These are phyloP conservation scores for Vanessa cardui DNA, from an alignment of 2,888 invertebrate genomes.

Conservation along the genomic window DNA sequence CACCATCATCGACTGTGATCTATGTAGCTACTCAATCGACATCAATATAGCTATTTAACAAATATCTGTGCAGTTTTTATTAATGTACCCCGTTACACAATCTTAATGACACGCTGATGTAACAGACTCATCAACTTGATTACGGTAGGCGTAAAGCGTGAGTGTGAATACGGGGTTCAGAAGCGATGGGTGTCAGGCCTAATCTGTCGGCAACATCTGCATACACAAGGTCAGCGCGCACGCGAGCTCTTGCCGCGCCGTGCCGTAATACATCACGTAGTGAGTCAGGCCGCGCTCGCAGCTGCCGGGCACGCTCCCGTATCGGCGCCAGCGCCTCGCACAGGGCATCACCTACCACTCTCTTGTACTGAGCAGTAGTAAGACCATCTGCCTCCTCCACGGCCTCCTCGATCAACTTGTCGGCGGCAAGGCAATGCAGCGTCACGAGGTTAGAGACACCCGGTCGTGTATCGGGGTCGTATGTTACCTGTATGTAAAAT, in stretches of 20 bases:
- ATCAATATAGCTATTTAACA: background rate
- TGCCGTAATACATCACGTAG: conserved; percentile 78
- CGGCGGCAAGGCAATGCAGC: conserved; percentile 90
- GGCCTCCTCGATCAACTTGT: conserved; percentile 85
- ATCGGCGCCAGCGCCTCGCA: conserved; percentile 84
- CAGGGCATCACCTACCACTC: conserved; percentile 55
- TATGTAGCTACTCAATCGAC: background rate
- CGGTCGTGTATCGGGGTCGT: conserved; percentile 89
- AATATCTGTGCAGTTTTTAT: background rate
- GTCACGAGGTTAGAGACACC: conserved; percentile 95
- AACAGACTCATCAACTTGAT: background rate
- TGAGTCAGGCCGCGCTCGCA: conserved; percentile 82
- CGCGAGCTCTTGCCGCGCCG: conserved; percentile 85
- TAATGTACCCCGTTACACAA: background rate
- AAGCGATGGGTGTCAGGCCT: conserved; percentile 46
- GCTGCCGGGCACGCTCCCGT: conserved; percentile 85
- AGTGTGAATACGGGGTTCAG: conserved; percentile 17
- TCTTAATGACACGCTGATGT: background rate
- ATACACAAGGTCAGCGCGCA: conserved; percentile 85
- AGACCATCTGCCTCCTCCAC: conserved; percentile 85
- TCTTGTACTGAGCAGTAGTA: conserved; percentile 88
- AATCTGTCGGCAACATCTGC: conserved; percentile 76
- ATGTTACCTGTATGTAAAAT: conserved; percentile 83
- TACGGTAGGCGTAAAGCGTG: conserved; percentile 8
- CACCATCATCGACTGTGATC: conserved; percentile 43